Conservation (phyloP, 2,888 invertebrate species). For the Polydrusus tereticollis region DNA sequence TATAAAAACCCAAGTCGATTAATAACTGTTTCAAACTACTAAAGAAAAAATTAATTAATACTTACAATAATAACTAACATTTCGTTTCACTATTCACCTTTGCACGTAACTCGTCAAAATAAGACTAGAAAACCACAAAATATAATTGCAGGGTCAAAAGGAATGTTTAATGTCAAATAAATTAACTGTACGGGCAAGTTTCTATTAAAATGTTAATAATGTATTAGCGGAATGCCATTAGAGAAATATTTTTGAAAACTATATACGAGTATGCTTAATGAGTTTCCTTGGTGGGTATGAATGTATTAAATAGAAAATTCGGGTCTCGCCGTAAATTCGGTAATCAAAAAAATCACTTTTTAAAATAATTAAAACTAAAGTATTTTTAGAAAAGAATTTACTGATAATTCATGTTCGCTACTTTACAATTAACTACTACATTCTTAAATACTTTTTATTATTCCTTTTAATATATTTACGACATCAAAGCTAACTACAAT, state of each 20-base stretch:
- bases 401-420: too few species aligned
- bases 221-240: neutral
- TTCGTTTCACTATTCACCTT: neutral
- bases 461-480: too few species aligned
- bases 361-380: too few species aligned
- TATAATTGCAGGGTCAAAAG: neutral
- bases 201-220: slow-evolving; percentile 1
- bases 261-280: neutral
- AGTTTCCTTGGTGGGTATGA: neutral
- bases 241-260: slow-evolving; percentile 13
- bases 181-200: slow-evolving; percentile 5
- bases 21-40: too few species aligned
- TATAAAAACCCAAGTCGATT: too few species aligned
- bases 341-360: too few species aligned
- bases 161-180: slow-evolving; percentile 15
- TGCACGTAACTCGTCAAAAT: neutral
- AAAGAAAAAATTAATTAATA: neutral
- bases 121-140: neutral
- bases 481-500: too few species aligned
- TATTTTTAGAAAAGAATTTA: too few species aligned
- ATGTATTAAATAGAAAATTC: neutral
- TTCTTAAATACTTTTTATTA: too few species aligned
- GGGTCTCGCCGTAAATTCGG: too few species aligned
- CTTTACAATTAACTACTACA: too few species aligned
- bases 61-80: slow-evolving; percentile 1